A percentile compares a stretch with the other conserved stretches of the same genome.
phyloP scores from a whole-genome alignment of 2,113 vertebrate species.

The Cyanoramphus novaezelandiae region DNA sequence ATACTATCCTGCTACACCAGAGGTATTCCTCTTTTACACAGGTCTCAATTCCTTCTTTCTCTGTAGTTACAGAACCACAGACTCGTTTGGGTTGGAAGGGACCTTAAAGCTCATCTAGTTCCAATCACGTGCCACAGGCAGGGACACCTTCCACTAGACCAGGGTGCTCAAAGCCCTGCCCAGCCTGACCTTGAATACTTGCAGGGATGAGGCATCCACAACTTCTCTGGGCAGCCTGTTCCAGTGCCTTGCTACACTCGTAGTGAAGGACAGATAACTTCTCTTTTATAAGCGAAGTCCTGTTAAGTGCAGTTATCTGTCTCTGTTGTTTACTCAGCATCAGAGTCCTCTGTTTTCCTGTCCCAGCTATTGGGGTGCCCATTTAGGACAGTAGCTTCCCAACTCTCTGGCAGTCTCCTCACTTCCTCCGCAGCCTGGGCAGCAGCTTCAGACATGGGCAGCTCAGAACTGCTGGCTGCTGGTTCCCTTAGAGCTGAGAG shows the following conservation, averaged over 20 bases:
- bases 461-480: neutral
- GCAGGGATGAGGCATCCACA: neutral
- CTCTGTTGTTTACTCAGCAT: neutral
- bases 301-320: neutral
- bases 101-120: neutral
- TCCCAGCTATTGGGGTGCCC: neutral
- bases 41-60: neutral
- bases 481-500: neutral
- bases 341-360: neutral
- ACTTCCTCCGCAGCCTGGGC: neutral
- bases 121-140: neutral
- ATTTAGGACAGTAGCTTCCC: neutral
- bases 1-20: neutral
- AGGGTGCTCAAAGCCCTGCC: neutral
- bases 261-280: neutral
- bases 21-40: neutral
- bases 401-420: neutral
- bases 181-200: neutral
- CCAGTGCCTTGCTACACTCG: neutral
- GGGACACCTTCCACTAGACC: neutral
- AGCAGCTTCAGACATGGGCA: neutral
- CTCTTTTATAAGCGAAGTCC: neutral
- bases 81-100: neutral
- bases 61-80: neutral
- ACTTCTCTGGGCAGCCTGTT: neutral